Conservation (phyloP, 2,888 invertebrate genomes). For the Aphelenchoides bicaudatus region DNA sequence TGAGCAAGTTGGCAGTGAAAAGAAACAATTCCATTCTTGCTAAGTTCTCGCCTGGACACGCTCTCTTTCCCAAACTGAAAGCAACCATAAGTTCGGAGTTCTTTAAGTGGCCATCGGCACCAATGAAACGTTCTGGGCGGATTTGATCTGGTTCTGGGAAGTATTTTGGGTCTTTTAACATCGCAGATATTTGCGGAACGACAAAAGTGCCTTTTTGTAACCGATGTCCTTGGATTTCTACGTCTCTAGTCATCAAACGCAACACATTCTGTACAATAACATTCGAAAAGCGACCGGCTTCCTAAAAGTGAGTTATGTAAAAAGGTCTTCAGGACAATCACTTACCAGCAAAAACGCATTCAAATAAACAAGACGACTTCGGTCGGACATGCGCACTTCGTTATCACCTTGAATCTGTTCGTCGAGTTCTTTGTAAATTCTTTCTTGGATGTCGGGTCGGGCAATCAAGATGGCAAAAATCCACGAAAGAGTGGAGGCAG, state of each 20-base stretch:
- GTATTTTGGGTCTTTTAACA: background rate
- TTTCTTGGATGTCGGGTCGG: background rate
- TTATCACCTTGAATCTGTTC: background rate
- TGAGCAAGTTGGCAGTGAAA: constrained; percentile 6
- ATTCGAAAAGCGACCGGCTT: background rate
- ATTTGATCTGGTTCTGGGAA: constrained; percentile 2
- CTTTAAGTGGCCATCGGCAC: background rate
- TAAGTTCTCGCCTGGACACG: constrained; percentile 3
- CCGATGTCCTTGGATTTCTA: background rate
- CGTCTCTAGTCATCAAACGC: background rate
- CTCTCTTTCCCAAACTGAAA: constrained; percentile 1
- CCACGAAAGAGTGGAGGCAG: background rate
- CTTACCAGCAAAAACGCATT: constrained; percentile 11
- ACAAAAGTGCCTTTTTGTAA: constrained; percentile 1
- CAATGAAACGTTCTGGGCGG: background rate
- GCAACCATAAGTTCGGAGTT: constrained; percentile 11
- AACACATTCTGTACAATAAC: constrained; percentile 7
- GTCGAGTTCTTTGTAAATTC: constrained; percentile 7
- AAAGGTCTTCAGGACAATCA: too few relatives aligned
- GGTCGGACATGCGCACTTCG: background rate
- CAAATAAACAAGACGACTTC: background rate
- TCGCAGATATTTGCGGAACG: background rate
- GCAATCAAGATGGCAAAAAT: constrained; percentile 1
- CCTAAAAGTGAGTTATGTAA: too few relatives aligned
- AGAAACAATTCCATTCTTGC: constrained; percentile 9